A percentile compares a stretch with the other conserved stretches of the same genome.
Evolutionary conservation across 2,113 vertebrate genomes (phyloP).

Genomic region (Aldabrachelys gigantea): DNA sequence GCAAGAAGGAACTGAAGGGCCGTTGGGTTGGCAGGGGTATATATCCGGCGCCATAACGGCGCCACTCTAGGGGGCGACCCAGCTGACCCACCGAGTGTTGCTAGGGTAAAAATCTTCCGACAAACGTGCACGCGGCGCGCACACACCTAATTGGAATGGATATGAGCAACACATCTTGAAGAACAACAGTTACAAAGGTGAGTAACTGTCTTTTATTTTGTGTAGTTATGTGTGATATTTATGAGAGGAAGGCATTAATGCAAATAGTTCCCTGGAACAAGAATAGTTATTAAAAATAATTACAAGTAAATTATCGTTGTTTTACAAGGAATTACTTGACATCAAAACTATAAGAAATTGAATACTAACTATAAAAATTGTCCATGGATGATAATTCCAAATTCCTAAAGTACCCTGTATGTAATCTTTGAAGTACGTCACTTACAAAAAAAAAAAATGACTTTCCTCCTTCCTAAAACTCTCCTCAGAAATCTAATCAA

Average conservation of each 20-base stretch:
- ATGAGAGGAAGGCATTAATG: background rate
- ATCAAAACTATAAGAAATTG: background rate
- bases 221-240: conserved; percentile 1
- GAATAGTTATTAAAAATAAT: background rate
- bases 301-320: background rate
- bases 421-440: conserved; percentile 46
- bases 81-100: too few relatives aligned
- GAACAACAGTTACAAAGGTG: too few relatives aligned
- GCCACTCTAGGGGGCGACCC: too few relatives aligned
- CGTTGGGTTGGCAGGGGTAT: too few relatives aligned
- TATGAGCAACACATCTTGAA: too few relatives aligned
- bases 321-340: background rate
- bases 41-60: too few relatives aligned
- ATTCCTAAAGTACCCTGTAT: conserved; percentile 58
- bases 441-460: conserved; percentile 69
- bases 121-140: too few relatives aligned
- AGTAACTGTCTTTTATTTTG: background rate
- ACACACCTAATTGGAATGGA: too few relatives aligned
- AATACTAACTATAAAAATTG: background rate
- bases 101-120: too few relatives aligned
- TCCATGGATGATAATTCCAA: conserved; percentile 57
- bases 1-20: too few relatives aligned
- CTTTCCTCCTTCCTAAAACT: conserved; percentile 73
- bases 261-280: background rate
- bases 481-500: conserved; percentile 74